These are phyloP conservation scores for Dromas ardeola DNA, from an alignment of 2,113 vertebrate species.

Conservation along the genomic window DNA sequence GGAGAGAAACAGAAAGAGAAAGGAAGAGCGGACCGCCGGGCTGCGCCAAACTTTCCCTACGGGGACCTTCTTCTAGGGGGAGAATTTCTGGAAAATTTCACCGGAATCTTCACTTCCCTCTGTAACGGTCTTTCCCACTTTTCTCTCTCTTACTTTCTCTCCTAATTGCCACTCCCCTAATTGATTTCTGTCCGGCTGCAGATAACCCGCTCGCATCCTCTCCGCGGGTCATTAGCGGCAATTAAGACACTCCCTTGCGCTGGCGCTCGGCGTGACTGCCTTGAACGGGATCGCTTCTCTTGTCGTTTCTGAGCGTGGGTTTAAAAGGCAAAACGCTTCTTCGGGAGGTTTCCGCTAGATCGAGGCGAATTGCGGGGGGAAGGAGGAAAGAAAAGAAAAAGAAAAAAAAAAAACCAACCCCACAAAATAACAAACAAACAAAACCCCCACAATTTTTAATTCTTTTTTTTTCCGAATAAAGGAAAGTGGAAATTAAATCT, in stretches of 20 bases:
- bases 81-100: not conserved
- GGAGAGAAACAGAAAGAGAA: not conserved
- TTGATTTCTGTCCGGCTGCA: not conserved
- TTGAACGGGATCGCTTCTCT: not conserved
- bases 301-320: not conserved
- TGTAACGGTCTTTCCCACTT: not conserved
- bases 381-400: not conserved
- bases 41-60: not conserved
- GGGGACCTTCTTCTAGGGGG: not conserved
- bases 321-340: not conserved
- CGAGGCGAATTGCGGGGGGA: too few species aligned
- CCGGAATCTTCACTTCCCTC: not conserved
- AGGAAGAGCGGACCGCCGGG: not conserved
- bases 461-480: not conserved
- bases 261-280: not conserved
- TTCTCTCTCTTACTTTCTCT: not conserved
- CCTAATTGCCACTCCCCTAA: not conserved
- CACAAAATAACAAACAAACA: not conserved
- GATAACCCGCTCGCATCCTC: not conserved
- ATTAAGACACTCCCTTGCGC: not conserved
- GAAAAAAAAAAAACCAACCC: not conserved
- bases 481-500: not conserved
- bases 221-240: not conserved
- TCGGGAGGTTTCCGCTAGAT: not conserved
- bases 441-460: rapidly evolving